Conservation (phyloP, 1,140 invertebrate genomes). For the Eubasilissa regina region DNA sequence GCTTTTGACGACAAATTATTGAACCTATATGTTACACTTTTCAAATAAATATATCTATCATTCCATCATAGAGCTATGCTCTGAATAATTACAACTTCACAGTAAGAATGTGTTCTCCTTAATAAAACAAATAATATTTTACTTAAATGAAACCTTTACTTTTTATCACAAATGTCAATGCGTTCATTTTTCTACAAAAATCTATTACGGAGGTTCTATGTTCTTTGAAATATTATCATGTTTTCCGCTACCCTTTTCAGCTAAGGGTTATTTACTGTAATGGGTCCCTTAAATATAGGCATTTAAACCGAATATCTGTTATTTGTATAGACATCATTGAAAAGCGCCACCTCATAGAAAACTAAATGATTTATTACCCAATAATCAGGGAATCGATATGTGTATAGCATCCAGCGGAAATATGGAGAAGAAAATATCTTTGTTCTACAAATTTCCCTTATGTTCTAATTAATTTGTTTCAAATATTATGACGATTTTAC, state of each 20-base stretch:
- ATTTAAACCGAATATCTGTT: conserved; percentile 21
- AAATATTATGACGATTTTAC: too few relatives aligned
- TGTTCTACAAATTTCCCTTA: conserved; percentile 3
- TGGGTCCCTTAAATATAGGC: neutral
- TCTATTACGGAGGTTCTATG: neutral
- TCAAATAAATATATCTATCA: too few relatives aligned
- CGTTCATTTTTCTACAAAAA: neutral
- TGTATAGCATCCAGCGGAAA: neutral
- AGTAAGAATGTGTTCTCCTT: too few relatives aligned
- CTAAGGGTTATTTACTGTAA: conserved; percentile 22
- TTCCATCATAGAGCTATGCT: too few relatives aligned
- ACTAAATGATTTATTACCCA: conserved; percentile 16
- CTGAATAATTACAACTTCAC: too few relatives aligned
- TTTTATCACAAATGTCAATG: too few relatives aligned
- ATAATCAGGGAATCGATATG: conserved; percentile 17
- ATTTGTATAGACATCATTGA: conserved; percentile 19
- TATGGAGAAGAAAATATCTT: conserved; percentile 5
- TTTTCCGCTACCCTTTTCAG: conserved; percentile 17
- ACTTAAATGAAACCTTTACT: too few relatives aligned
- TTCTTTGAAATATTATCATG: conserved; percentile 5
- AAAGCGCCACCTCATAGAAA: neutral
- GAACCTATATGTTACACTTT: too few relatives aligned
- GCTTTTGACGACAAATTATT: too few relatives aligned
- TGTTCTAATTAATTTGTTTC: too few relatives aligned
- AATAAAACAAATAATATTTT: too few relatives aligned